Evolutionary conservation across 2,113 vertebrate species (phyloP).

Genomic region (Falcunculus frontatus): DNA sequence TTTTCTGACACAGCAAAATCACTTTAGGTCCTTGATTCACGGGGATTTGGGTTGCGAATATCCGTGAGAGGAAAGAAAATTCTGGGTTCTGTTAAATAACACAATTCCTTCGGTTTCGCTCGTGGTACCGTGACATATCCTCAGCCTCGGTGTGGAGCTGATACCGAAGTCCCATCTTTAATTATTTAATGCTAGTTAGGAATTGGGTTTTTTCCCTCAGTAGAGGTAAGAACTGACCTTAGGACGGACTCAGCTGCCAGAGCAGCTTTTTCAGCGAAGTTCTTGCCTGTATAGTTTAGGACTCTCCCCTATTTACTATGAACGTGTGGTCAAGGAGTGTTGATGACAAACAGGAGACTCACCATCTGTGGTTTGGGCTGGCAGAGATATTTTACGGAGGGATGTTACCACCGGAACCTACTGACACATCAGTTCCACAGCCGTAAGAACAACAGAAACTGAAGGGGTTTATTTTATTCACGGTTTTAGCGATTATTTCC

Average conservation of each 20-base stretch:
- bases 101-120: not conserved
- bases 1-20: not conserved
- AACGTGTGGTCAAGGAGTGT: not conserved
- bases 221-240: not conserved
- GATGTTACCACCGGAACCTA: not conserved
- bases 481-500: not conserved
- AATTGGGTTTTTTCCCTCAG: not conserved
- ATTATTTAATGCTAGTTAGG: not conserved
- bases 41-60: not conserved
- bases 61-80: not conserved
- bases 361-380: not conserved
- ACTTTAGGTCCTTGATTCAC: not conserved
- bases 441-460: not conserved
- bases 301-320: not conserved
- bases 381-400: not conserved
- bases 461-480: not conserved
- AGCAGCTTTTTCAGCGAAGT: not conserved
- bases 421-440: not conserved
- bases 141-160: not conserved
- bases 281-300: not conserved
- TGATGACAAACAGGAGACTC: not conserved
- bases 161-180: not conserved
- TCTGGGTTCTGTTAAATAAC: not conserved
- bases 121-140: accelerated
- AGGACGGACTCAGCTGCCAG: not conserved